Conservation (phyloP, 2,888 invertebrate genomes). For the Athalia rosae region DNA sequence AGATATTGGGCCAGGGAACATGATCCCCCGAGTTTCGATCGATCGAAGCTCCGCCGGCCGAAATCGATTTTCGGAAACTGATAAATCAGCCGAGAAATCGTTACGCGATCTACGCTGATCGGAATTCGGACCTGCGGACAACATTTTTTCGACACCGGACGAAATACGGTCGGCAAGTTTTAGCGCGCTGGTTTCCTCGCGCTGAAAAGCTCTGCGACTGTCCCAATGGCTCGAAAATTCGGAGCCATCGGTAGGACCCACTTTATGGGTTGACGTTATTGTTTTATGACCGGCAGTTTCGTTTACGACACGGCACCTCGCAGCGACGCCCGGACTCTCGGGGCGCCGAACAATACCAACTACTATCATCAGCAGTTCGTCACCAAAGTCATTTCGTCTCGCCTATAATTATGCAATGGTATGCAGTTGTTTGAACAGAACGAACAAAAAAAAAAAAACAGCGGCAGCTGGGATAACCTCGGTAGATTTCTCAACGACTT, state of each 20-base stretch:
- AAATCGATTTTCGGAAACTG: no score
- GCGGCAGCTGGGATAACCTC: no score
- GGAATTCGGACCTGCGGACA: slow-evolving; percentile 13
- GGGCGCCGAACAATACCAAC: neutral
- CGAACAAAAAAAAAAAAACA: no score
- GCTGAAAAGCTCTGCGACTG: neutral
- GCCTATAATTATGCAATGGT: no score
- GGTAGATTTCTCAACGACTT: neutral
- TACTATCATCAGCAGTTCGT: neutral
- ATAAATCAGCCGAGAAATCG: no score
- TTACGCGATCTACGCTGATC: neutral
- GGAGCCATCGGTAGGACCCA: slow-evolving; percentile 11
- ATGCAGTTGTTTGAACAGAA: no score
- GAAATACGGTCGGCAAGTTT: slow-evolving; percentile 32
- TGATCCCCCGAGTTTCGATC: no score
- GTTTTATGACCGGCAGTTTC: slow-evolving; percentile 51
- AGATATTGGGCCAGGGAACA: no score
- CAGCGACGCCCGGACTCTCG: neutral
- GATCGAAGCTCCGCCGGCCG: no score
- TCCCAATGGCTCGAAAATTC: neutral
- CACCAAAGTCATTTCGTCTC: neutral
- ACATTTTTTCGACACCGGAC: neutral
- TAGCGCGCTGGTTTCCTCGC: slow-evolving; percentile 19
- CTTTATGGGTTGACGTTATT: slow-evolving; percentile 53
- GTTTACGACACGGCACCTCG: slow-evolving; percentile 35